Conservation (phyloP, 1,140 invertebrate genomes). For the Brachystomella parvula region DNA sequence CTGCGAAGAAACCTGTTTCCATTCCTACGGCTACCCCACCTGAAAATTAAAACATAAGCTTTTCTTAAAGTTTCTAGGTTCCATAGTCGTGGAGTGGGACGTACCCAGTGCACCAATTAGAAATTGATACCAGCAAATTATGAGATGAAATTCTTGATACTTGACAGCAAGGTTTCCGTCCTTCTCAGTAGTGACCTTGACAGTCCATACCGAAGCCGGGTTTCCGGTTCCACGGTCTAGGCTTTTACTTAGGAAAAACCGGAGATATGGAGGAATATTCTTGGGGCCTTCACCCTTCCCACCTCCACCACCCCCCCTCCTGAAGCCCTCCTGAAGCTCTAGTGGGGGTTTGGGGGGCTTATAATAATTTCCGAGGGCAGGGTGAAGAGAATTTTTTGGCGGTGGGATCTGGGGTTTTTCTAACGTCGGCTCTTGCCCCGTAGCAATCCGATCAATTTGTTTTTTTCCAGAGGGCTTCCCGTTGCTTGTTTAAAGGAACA, state of each 20-base stretch:
- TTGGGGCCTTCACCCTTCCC: background rate
- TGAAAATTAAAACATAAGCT: too few species aligned
- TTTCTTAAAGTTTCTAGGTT: too few species aligned
- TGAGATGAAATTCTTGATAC: background rate
- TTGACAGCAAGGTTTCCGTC: background rate
- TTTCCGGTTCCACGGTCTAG: background rate
- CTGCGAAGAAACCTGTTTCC: background rate
- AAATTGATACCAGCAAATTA: conserved; percentile 1
- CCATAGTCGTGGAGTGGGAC: too few species aligned
- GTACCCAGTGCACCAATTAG: background rate
- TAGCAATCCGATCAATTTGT: background rate
- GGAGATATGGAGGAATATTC: background rate
- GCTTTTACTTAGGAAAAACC: background rate
- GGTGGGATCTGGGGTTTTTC: background rate
- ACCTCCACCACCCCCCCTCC: too few species aligned
- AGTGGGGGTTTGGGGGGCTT: background rate
- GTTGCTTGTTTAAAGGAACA: background rate
- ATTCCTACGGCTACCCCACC: background rate
- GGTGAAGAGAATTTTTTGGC: background rate
- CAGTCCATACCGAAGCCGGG: background rate
- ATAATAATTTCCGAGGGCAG: background rate
- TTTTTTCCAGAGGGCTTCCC: background rate
- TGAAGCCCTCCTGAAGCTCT: too few species aligned
- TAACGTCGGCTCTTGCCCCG: background rate
- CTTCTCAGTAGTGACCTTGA: background rate